These are phyloP conservation scores for Poeciliopsis turneri DNA, from an alignment of 2,797 vertebrate genomes.

Conservation along the genomic window DNA sequence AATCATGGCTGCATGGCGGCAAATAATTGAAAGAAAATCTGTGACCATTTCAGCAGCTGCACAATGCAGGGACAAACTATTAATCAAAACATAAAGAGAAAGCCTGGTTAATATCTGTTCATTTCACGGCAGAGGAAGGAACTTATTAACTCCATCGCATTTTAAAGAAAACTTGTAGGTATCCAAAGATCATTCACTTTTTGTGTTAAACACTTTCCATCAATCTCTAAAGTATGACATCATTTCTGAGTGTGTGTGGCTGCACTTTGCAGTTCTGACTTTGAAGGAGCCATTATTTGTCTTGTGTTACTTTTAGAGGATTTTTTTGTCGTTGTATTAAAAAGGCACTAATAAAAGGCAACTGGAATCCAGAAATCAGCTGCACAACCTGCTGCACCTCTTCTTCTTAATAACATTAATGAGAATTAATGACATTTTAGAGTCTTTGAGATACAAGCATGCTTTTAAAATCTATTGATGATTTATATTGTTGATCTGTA, in stretches of 20 bases:
- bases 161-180: constrained; percentile 21
- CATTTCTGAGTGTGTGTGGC: constrained; percentile 23
- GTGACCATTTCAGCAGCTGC: constrained; percentile 44
- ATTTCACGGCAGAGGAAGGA: constrained; percentile 22
- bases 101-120: constrained; percentile 29
- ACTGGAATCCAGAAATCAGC: constrained; percentile 7
- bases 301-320: no score
- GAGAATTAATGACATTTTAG: no score
- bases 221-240: constrained; percentile 37
- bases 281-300: constrained; percentile 32
- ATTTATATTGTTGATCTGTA: constrained; percentile 33
- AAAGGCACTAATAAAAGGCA: neutral
- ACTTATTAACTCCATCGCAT: constrained; percentile 22
- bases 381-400: neutral
- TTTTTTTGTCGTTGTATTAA: no score
- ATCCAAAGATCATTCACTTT: constrained; percentile 10
- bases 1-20: constrained; percentile 42
- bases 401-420: constrained; percentile 1
- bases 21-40: constrained; percentile 51
- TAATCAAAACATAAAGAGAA: constrained; percentile 39
- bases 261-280: constrained; percentile 26
- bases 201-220: constrained; percentile 30
- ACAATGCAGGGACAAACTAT: constrained; percentile 5
- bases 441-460: constrained; percentile 49
- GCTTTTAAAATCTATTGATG: constrained; percentile 43